Evolutionary conservation across 2,797 vertebrate genomes (phyloP), one percentile per base, ranked within the genome.

Genomic region (Argentina silus): DNA sequence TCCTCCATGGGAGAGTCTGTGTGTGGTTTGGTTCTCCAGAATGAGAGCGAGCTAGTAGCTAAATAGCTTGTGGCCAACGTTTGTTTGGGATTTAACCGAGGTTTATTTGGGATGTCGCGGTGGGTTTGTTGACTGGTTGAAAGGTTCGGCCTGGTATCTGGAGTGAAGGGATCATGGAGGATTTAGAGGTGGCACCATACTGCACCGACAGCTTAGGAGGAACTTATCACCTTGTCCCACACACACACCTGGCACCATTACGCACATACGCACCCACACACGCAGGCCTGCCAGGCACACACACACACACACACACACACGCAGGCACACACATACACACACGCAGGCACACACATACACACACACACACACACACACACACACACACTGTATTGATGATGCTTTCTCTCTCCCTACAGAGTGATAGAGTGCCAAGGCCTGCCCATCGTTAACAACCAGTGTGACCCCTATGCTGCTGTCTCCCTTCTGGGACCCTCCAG

Each of bases 401-500:
- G 27, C 27, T 36, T 36, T 36, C 27, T 36, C 27, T 72, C 42
- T 68, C 27, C 70, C 48, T 57, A 1, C 88, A 99, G 98, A 78
- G 96, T 99, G 87, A 83, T 98, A 73, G 98, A 99, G 93, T 99
- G 98, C 91, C 95, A 97, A 86, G 98, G 96, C 71, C 93, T 99
- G 57, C 98, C 98, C 1, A 99, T 99, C 10, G 96, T 99, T 80
- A 99, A 99, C 0, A 97, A 97, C n/a, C 98, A 99, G 59, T 99
- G 98, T 60, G 98, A 99, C 86, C 98, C 98, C 19, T 99, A 99
- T 0, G 98, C 98, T 82, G 96, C 95, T 0, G 96, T 99, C 79
- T 98, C 96, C 1, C 90, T 99, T 85, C 92, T 96, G 19, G 97
- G 98, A 65, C 97, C 96, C 2, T 96, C 95, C 89, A 97, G 98